Evolutionary conservation across 1,140 invertebrate species (phyloP).

Genomic region (Drosophila equinoxialis): DNA sequence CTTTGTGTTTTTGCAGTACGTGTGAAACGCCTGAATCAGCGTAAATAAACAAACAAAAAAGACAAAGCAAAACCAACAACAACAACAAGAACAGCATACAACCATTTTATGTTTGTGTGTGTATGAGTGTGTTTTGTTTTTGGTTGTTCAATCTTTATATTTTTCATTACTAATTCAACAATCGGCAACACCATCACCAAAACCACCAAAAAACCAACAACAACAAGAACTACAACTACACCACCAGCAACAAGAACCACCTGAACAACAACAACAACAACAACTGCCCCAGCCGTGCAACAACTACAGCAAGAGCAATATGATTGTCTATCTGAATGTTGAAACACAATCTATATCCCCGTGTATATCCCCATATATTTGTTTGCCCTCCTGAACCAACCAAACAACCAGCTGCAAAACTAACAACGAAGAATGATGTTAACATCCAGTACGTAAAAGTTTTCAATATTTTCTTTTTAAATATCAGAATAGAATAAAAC

Average conservation of each 20-base stretch:
- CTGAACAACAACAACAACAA: conserved; percentile 40
- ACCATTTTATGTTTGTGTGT: conserved; percentile 24
- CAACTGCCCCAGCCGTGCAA: conserved; percentile 30
- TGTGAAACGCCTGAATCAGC: conserved; percentile 82
- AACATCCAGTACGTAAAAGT: conserved; percentile 72
- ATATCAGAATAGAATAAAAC: neutral
- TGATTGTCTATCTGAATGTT: conserved; percentile 9
- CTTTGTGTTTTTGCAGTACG: conserved; percentile 81
- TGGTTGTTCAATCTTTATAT: conserved; percentile 1
- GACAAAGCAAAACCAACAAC: conserved; percentile 48
- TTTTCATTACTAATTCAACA: conserved; percentile 12
- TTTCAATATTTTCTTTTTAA: conserved; percentile 24
- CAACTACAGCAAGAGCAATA: conserved; percentile 15
- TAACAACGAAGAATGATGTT: conserved; percentile 80
- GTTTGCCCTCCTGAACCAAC: conserved; percentile 22
- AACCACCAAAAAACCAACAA: conserved; percentile 21
- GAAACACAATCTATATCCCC: conserved; percentile 2
- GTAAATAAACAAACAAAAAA: conserved; percentile 80
- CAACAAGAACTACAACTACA: conserved; percentile 49
- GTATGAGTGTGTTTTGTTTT: conserved; percentile 12
- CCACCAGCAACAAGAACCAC: conserved; percentile 43
- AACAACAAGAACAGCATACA: conserved; percentile 45
- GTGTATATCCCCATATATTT: neutral
- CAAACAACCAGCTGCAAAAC: conserved; percentile 60
- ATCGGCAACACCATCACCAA: conserved; percentile 23